Evolutionary conservation across 2,113 vertebrate species (phyloP), one percentile per base, ranked within the genome.

Genomic region (Cariama cristata): DNA sequence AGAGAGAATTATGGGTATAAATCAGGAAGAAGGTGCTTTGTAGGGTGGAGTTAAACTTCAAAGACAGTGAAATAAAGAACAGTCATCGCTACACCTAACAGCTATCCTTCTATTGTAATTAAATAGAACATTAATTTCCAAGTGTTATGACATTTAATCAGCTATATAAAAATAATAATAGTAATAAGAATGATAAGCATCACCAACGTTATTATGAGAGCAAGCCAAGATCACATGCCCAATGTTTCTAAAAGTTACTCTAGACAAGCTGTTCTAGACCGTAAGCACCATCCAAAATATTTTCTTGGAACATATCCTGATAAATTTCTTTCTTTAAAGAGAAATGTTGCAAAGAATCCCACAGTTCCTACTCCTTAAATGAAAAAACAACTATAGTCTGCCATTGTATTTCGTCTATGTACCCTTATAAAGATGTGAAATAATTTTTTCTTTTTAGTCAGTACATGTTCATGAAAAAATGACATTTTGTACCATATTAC

Each of bases 31-130:
- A 82, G 89, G 66, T 79, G 71, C 89, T 97, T 88, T 88, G 80
- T 69, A 90, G 95, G 94, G 97, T 96, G 94, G 94, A 94, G 94
- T 91, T 73, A 73, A 90, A 82, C 91, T 95, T 97, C 95, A 97
- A 96, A 96, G 95, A 49, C 28, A 0, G 52, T 42, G 83, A 88
- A 97, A 91, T 75, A 95, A 81, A 79, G 76, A 79, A 85, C 86
- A 94, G 76, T 97, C 96, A 96, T 97, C 80, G 4, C 68, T 94
- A 16, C 53, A 69, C 40, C 79, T 94, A 88, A 72, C 35, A 94
- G 84, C 91, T 94, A 64, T 81, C 84, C 93, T 73, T 79, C 90
- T 95, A 49, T 91, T 96, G 91, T 91, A 96, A 96, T 97, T 97
- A 97, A 97, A 91, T 20, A 79, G 64, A 55, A 84, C 94, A 94